phyloP scores from a whole-genome alignment of 1,140 invertebrate genomes.

The Aphelinus atriplicis region DNA sequence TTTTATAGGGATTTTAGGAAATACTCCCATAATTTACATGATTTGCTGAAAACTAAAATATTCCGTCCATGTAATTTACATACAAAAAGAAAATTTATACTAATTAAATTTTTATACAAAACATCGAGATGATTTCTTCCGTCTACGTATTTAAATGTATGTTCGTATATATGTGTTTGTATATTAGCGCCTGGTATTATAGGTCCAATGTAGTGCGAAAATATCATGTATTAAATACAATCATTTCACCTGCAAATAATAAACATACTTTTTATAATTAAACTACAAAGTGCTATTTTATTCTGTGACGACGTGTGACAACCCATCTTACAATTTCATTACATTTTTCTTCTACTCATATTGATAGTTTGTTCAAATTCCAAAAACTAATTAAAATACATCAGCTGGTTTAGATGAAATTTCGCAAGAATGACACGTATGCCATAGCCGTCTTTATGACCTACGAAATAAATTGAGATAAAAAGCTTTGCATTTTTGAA shows the following conservation, averaged over 20 bases:
- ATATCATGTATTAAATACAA: constrained; percentile 36
- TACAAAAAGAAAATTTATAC: background rate
- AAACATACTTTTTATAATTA: constrained; percentile 44
- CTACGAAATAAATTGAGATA: background rate
- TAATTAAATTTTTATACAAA: background rate
- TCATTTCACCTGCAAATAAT: constrained; percentile 45
- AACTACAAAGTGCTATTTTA: background rate
- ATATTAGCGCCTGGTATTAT: constrained; percentile 18
- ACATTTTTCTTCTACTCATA: no score
- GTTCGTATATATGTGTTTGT: background rate
- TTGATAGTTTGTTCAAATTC: no score
- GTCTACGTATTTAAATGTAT: background rate
- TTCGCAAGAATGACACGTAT: constrained; percentile 16
- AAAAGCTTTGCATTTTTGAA: background rate
- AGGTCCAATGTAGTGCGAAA: constrained; percentile 28
- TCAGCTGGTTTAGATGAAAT: background rate
- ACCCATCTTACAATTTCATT: no score
- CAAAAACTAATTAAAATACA: no score
- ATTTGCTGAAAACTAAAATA: background rate
- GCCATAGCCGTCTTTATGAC: background rate
- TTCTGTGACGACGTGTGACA: no score
- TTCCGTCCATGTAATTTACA: constrained; percentile 10
- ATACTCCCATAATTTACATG: no score
- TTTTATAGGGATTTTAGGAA: no score
- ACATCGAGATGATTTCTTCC: background rate